phyloP scores from a whole-genome alignment of 2,113 vertebrate genomes.

The Addax nasomaculatus region DNA sequence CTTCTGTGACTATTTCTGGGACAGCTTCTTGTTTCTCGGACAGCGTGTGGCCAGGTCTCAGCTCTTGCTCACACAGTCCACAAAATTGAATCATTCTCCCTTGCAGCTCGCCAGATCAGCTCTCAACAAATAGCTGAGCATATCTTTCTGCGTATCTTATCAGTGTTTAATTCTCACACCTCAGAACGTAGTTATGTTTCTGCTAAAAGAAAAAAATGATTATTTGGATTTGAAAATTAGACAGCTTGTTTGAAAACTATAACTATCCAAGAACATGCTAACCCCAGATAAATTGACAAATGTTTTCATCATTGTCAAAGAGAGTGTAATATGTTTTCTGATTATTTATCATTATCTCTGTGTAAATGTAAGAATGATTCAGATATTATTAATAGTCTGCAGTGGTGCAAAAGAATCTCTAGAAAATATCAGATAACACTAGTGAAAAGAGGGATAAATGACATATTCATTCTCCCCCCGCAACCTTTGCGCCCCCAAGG shows the following conservation, averaged over 20 bases:
- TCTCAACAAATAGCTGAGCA: background rate
- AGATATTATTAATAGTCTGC: background rate
- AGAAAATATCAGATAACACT: background rate
- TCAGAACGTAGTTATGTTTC: background rate
- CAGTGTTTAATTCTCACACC: background rate
- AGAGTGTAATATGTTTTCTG: background rate
- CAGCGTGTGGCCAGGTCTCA: background rate
- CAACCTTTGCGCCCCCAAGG: background rate
- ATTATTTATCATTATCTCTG: constrained; percentile 19
- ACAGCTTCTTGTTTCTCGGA: background rate
- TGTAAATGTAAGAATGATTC: constrained; percentile 6
- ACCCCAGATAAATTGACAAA: constrained; percentile 1
- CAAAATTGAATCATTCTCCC: background rate
- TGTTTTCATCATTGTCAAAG: background rate
- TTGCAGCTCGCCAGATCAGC: background rate
- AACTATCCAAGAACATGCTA: constrained; percentile 6
- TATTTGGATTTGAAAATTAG: background rate
- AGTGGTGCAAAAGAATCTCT: background rate
- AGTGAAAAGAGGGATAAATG: background rate
- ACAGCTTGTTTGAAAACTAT: background rate
- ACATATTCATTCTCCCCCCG: background rate
- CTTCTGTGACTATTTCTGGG: background rate
- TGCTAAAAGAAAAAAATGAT: background rate
- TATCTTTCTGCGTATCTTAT: background rate
- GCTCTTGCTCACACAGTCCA: background rate